Evolutionary conservation across 2,888 invertebrate species (phyloP).

Genomic region (Aphrophora alni): DNA sequence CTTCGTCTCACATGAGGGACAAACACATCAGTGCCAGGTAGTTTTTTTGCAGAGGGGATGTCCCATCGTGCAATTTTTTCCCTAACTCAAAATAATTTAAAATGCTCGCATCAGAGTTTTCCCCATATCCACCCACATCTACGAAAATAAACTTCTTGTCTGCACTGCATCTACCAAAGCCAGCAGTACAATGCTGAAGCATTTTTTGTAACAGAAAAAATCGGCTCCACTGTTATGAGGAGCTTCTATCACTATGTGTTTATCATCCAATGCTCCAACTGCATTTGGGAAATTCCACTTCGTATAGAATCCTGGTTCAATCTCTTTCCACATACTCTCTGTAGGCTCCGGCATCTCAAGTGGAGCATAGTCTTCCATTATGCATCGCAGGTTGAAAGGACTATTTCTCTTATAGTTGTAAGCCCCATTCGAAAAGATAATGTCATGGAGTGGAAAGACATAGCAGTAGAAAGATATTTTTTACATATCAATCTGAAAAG

Average conservation of each 20-base stretch:
- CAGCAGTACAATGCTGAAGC: conserved; percentile 29
- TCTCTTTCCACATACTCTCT: conserved; percentile 20
- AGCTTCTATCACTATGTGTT: conserved; percentile 30
- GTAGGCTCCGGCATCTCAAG: conserved; percentile 29
- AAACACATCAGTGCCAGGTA: background rate
- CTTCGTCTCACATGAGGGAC: conserved; percentile 40
- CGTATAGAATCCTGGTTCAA: conserved; percentile 21
- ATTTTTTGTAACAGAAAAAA: conserved; percentile 38
- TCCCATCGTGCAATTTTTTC: conserved; percentile 33
- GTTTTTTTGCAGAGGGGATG: conserved; percentile 45
- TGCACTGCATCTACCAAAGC: conserved; percentile 37
- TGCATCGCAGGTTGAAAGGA: conserved; percentile 28
- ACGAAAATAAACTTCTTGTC: conserved; percentile 37
- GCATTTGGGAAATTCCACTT: conserved; percentile 34
- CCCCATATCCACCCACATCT: conserved; percentile 33
- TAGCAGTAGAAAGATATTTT: conserved; percentile 30
- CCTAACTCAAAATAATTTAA: conserved; percentile 24
- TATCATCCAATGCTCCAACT: conserved; percentile 32
- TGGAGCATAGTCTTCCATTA: conserved; percentile 23
- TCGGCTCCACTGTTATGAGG: conserved; percentile 29
- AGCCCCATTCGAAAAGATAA: conserved; percentile 30
- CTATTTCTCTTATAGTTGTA: conserved; percentile 21
- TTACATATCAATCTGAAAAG: conserved; percentile 33
- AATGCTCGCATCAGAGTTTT: conserved; percentile 31
- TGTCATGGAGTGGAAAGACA: conserved; percentile 28